Evolutionary conservation across 1,140 invertebrate species (phyloP).

Genomic region (Aphelenchoides avenae): DNA sequence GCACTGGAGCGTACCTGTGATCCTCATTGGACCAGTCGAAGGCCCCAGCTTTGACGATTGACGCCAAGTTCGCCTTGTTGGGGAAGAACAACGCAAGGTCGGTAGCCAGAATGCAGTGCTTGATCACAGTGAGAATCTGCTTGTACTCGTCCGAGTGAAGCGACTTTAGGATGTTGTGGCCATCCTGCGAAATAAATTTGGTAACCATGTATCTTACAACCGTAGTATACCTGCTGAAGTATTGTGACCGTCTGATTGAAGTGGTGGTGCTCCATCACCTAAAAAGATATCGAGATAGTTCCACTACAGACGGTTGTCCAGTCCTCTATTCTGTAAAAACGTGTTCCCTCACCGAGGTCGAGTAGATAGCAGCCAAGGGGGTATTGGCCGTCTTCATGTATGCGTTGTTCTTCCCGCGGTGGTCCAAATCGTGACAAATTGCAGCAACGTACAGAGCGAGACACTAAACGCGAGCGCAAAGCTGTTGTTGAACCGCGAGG

Average conservation of each 20-base stretch:
- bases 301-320: too few relatives aligned
- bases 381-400: constrained; percentile 87
- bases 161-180: constrained; percentile 72
- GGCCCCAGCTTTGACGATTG: constrained; percentile 34
- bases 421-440: constrained; percentile 91
- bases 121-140: constrained; percentile 70
- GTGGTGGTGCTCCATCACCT: constrained; percentile 81
- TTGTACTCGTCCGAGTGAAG: constrained; percentile 73
- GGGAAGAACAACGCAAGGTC: constrained; percentile 76
- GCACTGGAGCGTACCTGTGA: constrained; percentile 29
- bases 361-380: constrained; percentile 74
- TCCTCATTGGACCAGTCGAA: constrained; percentile 46
- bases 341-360: constrained; percentile 75
- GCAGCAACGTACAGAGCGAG: constrained; percentile 88
- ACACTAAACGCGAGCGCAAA: constrained; percentile 69
- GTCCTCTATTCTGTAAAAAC: too few relatives aligned
- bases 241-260: constrained; percentile 81
- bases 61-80: constrained; percentile 66
- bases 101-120: constrained; percentile 77
- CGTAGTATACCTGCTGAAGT: constrained; percentile 66
- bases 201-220: background rate
- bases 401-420: constrained; percentile 77
- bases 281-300: too few relatives aligned
- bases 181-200: constrained; percentile 66
- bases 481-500: background rate